Conservation (phyloP, 2,797 vertebrate species). For the Selene dorsalis region DNA sequence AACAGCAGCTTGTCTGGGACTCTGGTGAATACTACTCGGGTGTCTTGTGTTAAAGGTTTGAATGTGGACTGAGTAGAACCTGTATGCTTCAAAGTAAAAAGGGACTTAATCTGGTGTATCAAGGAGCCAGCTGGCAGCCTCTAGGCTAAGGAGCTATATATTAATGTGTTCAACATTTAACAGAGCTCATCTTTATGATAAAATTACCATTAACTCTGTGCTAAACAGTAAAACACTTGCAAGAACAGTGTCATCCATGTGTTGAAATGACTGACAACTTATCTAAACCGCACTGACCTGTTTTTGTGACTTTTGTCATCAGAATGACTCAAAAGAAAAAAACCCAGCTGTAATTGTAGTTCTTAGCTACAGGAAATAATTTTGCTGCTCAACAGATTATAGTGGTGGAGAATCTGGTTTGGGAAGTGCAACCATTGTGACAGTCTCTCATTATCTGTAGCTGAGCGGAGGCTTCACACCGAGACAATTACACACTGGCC, state of each 20-base stretch:
- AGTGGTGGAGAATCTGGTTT: constrained; percentile 63
- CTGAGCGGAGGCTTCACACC: constrained; percentile 50
- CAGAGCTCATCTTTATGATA: not conserved
- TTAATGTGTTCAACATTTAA: constrained; percentile 12
- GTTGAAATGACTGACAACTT: constrained; percentile 19
- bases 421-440: constrained; percentile 57
- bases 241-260: not conserved
- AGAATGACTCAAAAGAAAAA: constrained; percentile 38
- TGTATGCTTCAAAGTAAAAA: not conserved
- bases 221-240: constrained; percentile 21
- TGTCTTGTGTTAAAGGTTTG: constrained; percentile 1
- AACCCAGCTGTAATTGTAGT: constrained; percentile 52
- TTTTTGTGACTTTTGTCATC: constrained; percentile 51
- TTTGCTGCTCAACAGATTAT: constrained; percentile 62
- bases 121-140: not conserved
- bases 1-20: constrained; percentile 26
- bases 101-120: not conserved
- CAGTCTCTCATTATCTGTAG: constrained; percentile 74
- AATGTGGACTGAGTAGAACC: constrained; percentile 4
- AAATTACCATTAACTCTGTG: constrained; percentile 1
- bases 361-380: constrained; percentile 61
- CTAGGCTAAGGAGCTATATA: not conserved
- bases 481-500: constrained; percentile 68
- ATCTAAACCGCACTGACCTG: constrained; percentile 51
- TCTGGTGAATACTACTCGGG: not conserved